Evolutionary conservation across 2,888 invertebrate species (phyloP).

Genomic region (Oasisia sp.): DNA sequence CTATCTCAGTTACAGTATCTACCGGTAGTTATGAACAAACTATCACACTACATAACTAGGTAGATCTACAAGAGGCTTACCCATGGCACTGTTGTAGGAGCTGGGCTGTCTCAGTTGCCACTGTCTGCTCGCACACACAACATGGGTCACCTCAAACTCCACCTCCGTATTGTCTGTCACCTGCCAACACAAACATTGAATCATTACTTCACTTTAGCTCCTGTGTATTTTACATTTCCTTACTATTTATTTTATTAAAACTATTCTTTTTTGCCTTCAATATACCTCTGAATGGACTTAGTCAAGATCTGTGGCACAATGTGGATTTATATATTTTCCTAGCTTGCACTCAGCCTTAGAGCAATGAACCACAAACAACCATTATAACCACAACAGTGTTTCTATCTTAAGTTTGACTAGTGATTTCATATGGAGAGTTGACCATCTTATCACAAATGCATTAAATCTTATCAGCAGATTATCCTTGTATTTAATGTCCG

Average conservation of each 20-base stretch:
- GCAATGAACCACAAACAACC: too few species aligned
- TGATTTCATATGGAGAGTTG: too few species aligned
- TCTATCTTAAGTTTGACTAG: too few species aligned
- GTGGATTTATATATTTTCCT: not conserved
- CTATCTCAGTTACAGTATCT: not conserved
- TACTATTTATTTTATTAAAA: too few species aligned
- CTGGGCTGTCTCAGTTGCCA: slow-evolving; percentile 57
- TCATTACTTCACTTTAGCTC: not conserved
- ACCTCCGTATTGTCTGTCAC: slow-evolving; percentile 52
- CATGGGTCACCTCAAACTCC: slow-evolving; percentile 59
- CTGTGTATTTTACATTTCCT: not conserved
- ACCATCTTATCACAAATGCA: too few species aligned
- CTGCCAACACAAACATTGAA: slow-evolving; percentile 41
- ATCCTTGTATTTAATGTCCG: too few species aligned
- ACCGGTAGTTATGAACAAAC: not conserved
- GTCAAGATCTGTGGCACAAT: not conserved
- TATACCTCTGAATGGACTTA: not conserved
- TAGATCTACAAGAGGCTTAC: not conserved
- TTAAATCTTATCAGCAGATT: too few species aligned
- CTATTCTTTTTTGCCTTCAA: not conserved
- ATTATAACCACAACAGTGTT: too few species aligned
- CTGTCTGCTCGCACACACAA: slow-evolving; percentile 61
- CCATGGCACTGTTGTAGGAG: slow-evolving; percentile 43
- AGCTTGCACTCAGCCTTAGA: too few species aligned
- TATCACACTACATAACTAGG: slow-evolving; percentile 13